Conservation (phyloP, 2,888 invertebrate genomes). For the Drosophila pseudotalamancana region DNA sequence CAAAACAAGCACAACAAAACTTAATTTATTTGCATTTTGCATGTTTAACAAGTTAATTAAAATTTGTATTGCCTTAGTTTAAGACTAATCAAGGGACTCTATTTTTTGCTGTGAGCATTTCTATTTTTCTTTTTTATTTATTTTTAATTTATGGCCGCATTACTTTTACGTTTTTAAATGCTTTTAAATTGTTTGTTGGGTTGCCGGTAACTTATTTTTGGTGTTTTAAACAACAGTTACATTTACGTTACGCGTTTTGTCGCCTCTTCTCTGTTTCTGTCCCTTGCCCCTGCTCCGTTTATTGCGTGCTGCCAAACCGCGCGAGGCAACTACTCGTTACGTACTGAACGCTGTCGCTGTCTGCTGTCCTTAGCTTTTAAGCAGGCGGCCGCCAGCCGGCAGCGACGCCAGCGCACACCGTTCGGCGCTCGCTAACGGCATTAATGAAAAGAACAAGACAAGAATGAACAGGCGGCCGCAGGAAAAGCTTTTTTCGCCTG, state of each 20-base stretch:
- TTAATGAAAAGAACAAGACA: background rate
- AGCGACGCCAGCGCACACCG: constrained; percentile 56
- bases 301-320: constrained; percentile 61
- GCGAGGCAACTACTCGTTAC: constrained; percentile 67
- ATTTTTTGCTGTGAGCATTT: background rate
- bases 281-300: background rate
- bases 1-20: constrained; percentile 1
- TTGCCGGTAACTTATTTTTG: constrained; percentile 3
- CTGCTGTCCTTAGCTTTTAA: constrained; percentile 84
- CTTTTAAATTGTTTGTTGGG: constrained; percentile 1
- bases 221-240: constrained; percentile 47
- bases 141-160: background rate
- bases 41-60: constrained; percentile 28
- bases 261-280: background rate
- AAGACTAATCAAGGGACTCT: background rate
- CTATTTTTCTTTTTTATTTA: background rate
- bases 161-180: constrained; percentile 33
- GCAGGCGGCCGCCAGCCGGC: constrained; percentile 55
- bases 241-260: constrained; percentile 15
- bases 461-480: constrained; percentile 34
- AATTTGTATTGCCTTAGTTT: constrained; percentile 8
- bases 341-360: constrained; percentile 79
- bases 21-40: constrained; percentile 23
- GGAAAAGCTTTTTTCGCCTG: constrained; percentile 42
- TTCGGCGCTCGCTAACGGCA: constrained; percentile 33